Base-by-base conservation (phyloP, 2,113 vertebrate genomes). In the Pelecanus crispus region DNA sequence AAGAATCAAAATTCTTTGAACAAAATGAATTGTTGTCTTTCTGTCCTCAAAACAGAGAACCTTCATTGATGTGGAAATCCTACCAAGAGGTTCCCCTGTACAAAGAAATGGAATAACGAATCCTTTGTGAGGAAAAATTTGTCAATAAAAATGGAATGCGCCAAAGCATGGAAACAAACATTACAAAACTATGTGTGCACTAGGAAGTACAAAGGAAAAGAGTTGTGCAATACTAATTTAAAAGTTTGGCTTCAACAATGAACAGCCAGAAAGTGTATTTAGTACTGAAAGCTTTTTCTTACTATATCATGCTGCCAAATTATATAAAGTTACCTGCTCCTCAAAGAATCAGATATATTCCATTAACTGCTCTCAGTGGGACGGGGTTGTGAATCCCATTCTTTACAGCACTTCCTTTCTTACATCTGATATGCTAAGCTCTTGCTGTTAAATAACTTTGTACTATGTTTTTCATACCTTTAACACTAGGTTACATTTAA, bases 381-480 rank as follows among this genome's bases (percentile, higher is more conserved):
- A 25, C 78, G 28, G 56, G 10, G 17, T 70, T 26, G 13, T 38
- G 50, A 72, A 22, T 63, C 12, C 82, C 53, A 26, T 49, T 92
- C 58, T 94, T 92, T 79, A 91, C 8, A 70, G 47, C 44, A 47
- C 26, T 87, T 88, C 8, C n/a, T 74, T 66, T 50, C 32, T 79
- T 55, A n/a, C 9, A 7, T 88, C 92, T 73, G n/a, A 17, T 70
- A 32, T 25, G 10, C 29, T 58, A 45, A 88, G 63, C 42, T 82
- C n/a, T 31, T 77, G 36, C 80, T 95, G 72, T 93, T 95, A 86
- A 89, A 70, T 94, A 81, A 62, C 74, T 92, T 72, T n/a, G n/a
- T 56, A 25, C 42, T 85, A 6, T 40, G 55, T 45, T 91, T 81
- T 94, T 84, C 70, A 13, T 55, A 59, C 53, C 59, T 94, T 94